Base-by-base conservation (phyloP, 2,888 invertebrate genomes). In the Gnatocerus cornutus region DNA sequence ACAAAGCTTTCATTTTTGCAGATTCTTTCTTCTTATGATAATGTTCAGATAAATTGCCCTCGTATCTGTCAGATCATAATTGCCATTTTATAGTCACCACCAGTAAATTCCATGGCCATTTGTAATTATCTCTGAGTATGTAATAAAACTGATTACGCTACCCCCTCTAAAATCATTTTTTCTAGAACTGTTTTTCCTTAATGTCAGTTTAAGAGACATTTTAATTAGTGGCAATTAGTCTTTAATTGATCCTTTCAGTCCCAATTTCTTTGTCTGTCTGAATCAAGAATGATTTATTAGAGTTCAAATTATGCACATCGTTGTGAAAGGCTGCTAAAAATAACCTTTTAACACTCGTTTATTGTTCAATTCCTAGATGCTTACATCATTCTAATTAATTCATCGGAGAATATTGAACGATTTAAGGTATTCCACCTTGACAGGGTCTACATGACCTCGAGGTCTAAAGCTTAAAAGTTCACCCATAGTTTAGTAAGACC, bases 311-410 rank as follows among this genome's bases (percentile, higher is more conserved):
- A 65, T 65, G 65, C 65, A 56, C 33, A 56, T 30, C 65, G 43
- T 30, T 29, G 48, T 62, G 62, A 62, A 62, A 62, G 62, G 62
- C 45, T 46, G 37, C 55, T 53, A 53, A 64, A 64, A 56, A 65
- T 48, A 53, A 50, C 16, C 45, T 30, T 45, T 59, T 59, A 50
- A 50, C 48, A 37, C 48, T 52, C 33, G 16, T 58, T 50, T 52
- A 50, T 50, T 62, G 50, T 53, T 52, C 21, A 64, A 53, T 64
- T 64, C 45, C 53, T 41, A 43, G 27, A 53, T 64, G 64, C 41
- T 64, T 64, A 64, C 53, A 63, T 63, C 63, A 52, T 12, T 7
- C 16, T 53, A 43, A 53, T 64, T 55, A 53, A 64, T 64, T 21
- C 41, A 55, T 55, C 55, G 21, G n/a, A 6, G 3, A 41, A 2